phyloP scores from a whole-genome alignment of 2,797 vertebrate genomes.

The Enteromius fasciolatus region DNA sequence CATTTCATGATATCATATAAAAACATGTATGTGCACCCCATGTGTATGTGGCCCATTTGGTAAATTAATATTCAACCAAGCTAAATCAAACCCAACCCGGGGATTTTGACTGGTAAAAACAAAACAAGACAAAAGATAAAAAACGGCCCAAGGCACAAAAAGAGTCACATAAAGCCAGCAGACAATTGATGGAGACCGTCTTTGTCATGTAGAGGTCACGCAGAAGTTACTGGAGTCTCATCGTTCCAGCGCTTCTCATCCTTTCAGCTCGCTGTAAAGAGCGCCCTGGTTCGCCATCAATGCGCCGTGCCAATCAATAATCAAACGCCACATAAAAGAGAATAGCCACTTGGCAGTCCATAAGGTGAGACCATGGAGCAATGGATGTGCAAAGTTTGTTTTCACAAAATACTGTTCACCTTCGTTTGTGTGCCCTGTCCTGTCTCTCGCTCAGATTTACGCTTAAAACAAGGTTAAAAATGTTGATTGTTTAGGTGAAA shows the following conservation, averaged over 20 bases:
- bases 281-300: slow-evolving; percentile 71
- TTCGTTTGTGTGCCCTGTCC: not conserved
- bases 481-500: not conserved
- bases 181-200: slow-evolving; percentile 86
- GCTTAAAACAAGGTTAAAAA: too few relatives aligned
- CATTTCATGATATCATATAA: not conserved
- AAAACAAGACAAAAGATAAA: slow-evolving; percentile 76
- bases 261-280: slow-evolving; percentile 67
- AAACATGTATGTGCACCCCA: not conserved
- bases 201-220: slow-evolving; percentile 97
- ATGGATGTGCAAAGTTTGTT: not conserved
- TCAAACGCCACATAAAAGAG: slow-evolving; percentile 66
- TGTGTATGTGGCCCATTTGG: slow-evolving; percentile 26
- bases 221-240: slow-evolving; percentile 97
- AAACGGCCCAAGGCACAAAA: slow-evolving; percentile 79
- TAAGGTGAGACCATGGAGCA: slow-evolving; percentile 15
- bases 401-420: not conserved
- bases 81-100: slow-evolving; percentile 63
- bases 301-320: slow-evolving; percentile 76
- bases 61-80: slow-evolving; percentile 58
- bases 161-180: slow-evolving; percentile 76
- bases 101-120: slow-evolving; percentile 72
- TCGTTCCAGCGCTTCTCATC: slow-evolving; percentile 77
- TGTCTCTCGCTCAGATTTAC: not conserved
- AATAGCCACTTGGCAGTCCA: slow-evolving; percentile 27